These are phyloP conservation scores for Drosophila littoralis DNA, from an alignment of 1,140 invertebrate species.

Conservation along the genomic window DNA sequence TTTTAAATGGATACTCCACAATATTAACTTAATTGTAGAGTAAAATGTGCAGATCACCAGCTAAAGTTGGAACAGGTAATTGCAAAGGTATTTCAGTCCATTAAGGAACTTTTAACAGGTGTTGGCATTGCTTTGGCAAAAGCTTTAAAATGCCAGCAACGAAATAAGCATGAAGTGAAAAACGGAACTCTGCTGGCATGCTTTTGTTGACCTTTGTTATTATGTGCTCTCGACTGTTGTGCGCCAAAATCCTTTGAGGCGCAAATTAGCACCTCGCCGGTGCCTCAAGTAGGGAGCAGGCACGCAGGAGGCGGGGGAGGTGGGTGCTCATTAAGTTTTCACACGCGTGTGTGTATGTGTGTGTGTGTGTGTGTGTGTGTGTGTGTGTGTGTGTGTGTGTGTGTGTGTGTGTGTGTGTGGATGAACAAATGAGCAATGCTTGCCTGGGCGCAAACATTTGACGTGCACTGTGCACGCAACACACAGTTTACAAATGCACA, in stretches of 20 bases:
- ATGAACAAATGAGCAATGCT: slow-evolving; percentile 44
- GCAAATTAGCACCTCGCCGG: slow-evolving; percentile 71
- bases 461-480: slow-evolving; percentile 35
- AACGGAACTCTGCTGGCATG: slow-evolving; percentile 9
- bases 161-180: slow-evolving; percentile 20
- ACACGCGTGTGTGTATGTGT: slow-evolving; percentile 30
- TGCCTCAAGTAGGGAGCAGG: slow-evolving; percentile 12
- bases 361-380: no score
- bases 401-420: slow-evolving; percentile 16
- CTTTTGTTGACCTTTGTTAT: slow-evolving; percentile 42
- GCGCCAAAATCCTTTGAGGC: slow-evolving; percentile 72
- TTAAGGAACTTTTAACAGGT: background rate
- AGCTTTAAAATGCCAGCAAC: background rate
- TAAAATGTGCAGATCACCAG: no score
- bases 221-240: slow-evolving; percentile 39
- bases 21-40: no score
- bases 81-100: background rate
- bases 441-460: slow-evolving; percentile 47
- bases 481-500: slow-evolving; percentile 19
- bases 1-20: no score
- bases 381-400: slow-evolving; percentile 3
- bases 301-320: background rate
- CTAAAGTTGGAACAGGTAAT: background rate
- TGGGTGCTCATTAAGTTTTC: slow-evolving; percentile 64
- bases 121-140: background rate